A percentile compares a stretch with the other conserved stretches of the same genome.
phyloP scores from a whole-genome alignment of 2,113 vertebrate genomes.

The Charina bottae region DNA sequence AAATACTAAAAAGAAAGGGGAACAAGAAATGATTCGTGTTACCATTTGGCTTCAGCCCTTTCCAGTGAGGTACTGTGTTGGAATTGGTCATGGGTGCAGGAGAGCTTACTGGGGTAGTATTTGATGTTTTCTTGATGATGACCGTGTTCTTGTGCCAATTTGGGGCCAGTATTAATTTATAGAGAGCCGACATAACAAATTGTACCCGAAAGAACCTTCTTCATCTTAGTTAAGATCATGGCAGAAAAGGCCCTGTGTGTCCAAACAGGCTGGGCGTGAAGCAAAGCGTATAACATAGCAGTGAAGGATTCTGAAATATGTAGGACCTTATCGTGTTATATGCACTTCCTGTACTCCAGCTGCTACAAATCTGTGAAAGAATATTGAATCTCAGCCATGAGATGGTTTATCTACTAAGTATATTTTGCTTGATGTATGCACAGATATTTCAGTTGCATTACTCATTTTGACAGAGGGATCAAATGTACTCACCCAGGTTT shows the following conservation, averaged over 20 bases:
- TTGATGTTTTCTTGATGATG: not conserved
- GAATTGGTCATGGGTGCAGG: not conserved
- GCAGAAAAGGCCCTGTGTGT: not conserved
- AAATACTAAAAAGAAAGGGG: not conserved
- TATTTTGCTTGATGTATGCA: not conserved
- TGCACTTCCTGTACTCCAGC: not conserved
- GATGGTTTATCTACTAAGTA: not conserved
- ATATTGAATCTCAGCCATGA: not conserved
- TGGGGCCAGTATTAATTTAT: not conserved
- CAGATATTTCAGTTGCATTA: conserved; percentile 13
- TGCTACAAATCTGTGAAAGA: not conserved
- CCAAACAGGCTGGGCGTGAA: no score
- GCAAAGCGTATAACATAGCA: not conserved
- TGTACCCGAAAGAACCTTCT: not conserved
- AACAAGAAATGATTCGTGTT: not conserved
- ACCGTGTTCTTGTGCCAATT: not conserved
- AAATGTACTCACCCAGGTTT: not conserved
- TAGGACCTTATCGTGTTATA: not conserved
- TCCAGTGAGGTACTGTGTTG: not conserved
- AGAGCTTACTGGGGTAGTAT: not conserved
- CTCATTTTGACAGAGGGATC: not conserved
- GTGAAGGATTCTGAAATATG: not conserved
- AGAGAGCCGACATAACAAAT: not conserved
- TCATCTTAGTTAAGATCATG: not conserved
- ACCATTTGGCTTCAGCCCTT: not conserved